phyloP scores from a whole-genome alignment of 2,113 vertebrate genomes.

The Elephantulus edwardii region DNA sequence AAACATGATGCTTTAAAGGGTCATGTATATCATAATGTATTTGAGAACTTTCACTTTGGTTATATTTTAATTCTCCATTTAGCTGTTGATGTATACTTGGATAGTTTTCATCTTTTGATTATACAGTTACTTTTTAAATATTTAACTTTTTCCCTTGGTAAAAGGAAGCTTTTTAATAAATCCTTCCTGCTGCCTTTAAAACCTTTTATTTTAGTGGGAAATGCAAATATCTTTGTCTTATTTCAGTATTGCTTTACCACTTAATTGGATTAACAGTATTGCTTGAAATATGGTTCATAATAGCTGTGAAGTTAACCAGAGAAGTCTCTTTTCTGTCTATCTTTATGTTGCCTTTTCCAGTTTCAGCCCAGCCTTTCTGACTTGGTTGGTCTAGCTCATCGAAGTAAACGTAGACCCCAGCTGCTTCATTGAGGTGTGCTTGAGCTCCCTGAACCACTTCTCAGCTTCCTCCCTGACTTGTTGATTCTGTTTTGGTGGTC shows the following conservation, averaged over 20 bases:
- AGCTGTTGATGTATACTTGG: too few relatives aligned
- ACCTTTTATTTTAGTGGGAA: neutral
- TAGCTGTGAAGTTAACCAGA: neutral
- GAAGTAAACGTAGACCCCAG: neutral
- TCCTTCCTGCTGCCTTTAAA: neutral
- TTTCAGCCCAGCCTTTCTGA: fast-evolving
- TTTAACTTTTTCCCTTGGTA: neutral
- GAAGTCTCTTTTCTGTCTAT: neutral
- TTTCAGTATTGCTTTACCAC: neutral
- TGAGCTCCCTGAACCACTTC: too few relatives aligned
- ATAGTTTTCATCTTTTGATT: too few relatives aligned
- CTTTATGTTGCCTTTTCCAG: too few relatives aligned
- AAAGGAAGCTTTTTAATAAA: slow-evolving; percentile 15
- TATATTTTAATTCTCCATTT: too few relatives aligned
- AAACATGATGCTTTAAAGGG: too few relatives aligned
- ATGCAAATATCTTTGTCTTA: neutral
- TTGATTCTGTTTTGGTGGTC: neutral
- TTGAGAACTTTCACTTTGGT: too few relatives aligned
- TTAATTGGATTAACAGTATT: neutral
- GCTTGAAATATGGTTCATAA: neutral
- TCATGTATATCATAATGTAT: too few relatives aligned
- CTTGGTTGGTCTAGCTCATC: neutral
- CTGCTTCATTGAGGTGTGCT: neutral
- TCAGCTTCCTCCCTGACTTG: neutral
- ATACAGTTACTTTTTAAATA: neutral